phyloP scores from a whole-genome alignment of 2,797 vertebrate genomes.

The Cottoperca gobio region DNA sequence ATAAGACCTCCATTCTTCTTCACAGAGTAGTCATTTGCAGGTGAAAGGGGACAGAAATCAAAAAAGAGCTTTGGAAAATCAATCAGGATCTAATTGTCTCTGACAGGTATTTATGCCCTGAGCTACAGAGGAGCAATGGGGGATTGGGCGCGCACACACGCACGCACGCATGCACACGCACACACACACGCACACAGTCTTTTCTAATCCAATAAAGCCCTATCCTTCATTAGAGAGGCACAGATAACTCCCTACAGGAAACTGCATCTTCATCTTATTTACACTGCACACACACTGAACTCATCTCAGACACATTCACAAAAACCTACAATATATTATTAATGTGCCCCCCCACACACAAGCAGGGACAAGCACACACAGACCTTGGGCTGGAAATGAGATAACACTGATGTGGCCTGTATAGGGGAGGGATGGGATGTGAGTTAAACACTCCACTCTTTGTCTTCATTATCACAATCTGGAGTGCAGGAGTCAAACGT shows the following conservation, averaged over 20 bases:
- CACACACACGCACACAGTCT: conserved; percentile 16
- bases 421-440: conserved; percentile 15
- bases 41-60: conserved; percentile 78
- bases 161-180: conserved; percentile 18
- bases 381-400: conserved; percentile 30
- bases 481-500: conserved; percentile 14
- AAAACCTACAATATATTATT: conserved; percentile 29
- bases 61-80: conserved; percentile 80
- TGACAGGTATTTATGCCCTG: conserved; percentile 83
- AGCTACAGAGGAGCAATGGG: conserved; percentile 58
- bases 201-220: conserved; percentile 76
- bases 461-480: conserved; percentile 57
- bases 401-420: conserved; percentile 39
- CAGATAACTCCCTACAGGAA: conserved; percentile 72
- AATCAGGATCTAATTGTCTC: conserved; percentile 85
- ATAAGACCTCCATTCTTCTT: conserved; percentile 71
- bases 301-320: conserved; percentile 16
- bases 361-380: conserved; percentile 18
- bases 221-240: conserved; percentile 68
- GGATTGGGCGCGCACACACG: conserved; percentile 28
- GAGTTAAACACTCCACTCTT: conserved; percentile 44
- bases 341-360: conserved; percentile 20
- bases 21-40: conserved; percentile 72
- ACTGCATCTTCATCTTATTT: conserved; percentile 69
- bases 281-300: conserved; percentile 25